phyloP scores from a whole-genome alignment of 2,888 invertebrate genomes.

The Xanthia togata region DNA sequence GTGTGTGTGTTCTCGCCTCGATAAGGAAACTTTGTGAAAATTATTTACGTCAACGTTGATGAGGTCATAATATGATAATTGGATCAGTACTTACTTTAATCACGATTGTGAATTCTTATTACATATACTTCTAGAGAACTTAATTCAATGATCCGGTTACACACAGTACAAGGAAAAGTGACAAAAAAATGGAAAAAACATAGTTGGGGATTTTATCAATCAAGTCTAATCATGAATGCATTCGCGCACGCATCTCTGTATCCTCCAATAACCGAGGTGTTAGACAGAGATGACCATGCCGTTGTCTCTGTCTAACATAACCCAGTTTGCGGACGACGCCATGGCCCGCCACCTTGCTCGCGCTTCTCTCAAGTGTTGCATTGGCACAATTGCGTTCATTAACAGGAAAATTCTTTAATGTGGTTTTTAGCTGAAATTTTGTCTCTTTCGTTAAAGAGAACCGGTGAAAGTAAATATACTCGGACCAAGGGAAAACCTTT shows the following conservation, averaged over 20 bases:
- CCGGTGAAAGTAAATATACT: not conserved
- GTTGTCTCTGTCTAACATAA: constrained; percentile 76
- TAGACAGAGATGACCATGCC: constrained; percentile 73
- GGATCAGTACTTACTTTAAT: constrained; percentile 3
- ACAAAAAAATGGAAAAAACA: constrained; percentile 9
- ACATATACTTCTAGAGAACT: constrained; percentile 9
- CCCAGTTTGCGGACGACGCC: constrained; percentile 80
- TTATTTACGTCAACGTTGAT: constrained; percentile 26
- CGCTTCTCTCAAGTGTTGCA: constrained; percentile 78
- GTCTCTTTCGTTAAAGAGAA: constrained; percentile 5
- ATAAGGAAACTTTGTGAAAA: constrained; percentile 48
- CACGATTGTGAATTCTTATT: constrained; percentile 23
- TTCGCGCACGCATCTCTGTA: constrained; percentile 68
- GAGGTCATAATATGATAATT: constrained; percentile 34
- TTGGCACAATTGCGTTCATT: constrained; percentile 72
- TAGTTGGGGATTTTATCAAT: constrained; percentile 47
- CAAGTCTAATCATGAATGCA: constrained; percentile 69
- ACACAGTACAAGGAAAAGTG: constrained; percentile 39
- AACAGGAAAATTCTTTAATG: constrained; percentile 58
- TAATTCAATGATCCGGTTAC: constrained; percentile 28
- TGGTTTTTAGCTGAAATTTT: constrained; percentile 22
- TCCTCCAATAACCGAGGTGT: constrained; percentile 67
- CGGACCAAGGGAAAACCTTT: not conserved
- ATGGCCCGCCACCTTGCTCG: constrained; percentile 76
- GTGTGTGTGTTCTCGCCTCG: constrained; percentile 2